These are phyloP conservation scores for Abscondita cerata DNA, from an alignment of 2,888 invertebrate genomes.

Conservation along the genomic window DNA sequence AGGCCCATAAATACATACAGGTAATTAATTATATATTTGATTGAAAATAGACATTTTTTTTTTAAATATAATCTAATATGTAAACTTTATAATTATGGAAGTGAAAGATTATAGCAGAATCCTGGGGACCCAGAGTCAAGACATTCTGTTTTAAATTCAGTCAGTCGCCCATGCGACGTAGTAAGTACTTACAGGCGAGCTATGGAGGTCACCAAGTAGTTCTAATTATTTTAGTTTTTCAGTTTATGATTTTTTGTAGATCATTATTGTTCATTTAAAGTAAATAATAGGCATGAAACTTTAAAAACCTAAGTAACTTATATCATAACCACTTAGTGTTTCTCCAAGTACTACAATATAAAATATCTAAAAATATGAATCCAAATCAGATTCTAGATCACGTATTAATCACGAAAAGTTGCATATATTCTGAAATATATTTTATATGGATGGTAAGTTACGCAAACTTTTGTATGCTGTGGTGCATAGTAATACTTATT, in stretches of 20 bases:
- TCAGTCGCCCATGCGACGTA: slow-evolving; percentile 49
- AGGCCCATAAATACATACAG: slow-evolving; percentile 55
- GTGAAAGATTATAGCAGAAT: slow-evolving; percentile 48
- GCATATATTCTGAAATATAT: slow-evolving; percentile 46
- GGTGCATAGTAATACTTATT: slow-evolving; percentile 51
- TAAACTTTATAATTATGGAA: slow-evolving; percentile 46
- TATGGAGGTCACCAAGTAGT: slow-evolving; percentile 47
- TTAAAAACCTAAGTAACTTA: slow-evolving; percentile 4
- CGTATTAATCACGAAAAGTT: slow-evolving; percentile 42
- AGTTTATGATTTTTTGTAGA: slow-evolving; percentile 29
- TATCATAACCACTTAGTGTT: slow-evolving; percentile 37
- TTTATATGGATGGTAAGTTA: slow-evolving; percentile 38
- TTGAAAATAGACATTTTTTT: slow-evolving; percentile 56
- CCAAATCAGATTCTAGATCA: slow-evolving; percentile 43
- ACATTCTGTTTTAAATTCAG: slow-evolving; percentile 45
- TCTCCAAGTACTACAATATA: slow-evolving; percentile 43
- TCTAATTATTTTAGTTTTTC: slow-evolving; percentile 35
- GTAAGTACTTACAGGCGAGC: slow-evolving; percentile 36
- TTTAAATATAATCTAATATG: slow-evolving; percentile 43
- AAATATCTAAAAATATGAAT: slow-evolving; percentile 45
- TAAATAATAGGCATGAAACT: slow-evolving; percentile 15
- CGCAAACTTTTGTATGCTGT: slow-evolving; percentile 21
- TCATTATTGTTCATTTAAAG: slow-evolving; percentile 21
- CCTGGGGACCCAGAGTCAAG: slow-evolving; percentile 48
- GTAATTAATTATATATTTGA: slow-evolving; percentile 51